Evolutionary conservation across 2,113 vertebrate species (phyloP), one percentile per base, ranked within the genome.

Genomic region (Forbesichthys papilliferus): DNA sequence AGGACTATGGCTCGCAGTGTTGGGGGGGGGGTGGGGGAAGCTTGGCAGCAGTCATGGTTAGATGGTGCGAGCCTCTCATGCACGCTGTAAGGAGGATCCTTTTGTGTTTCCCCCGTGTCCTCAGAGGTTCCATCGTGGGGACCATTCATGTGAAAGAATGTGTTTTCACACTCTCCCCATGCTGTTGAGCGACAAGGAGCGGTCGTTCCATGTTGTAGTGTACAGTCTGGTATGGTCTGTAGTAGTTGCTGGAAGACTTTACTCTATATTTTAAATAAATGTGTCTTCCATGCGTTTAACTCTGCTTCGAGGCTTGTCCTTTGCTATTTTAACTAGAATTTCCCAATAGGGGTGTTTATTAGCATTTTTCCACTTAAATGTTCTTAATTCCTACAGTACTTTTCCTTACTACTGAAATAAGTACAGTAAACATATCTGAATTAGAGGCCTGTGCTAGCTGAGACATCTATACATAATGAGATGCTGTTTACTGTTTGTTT

Each of bases 121-220:
- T 69, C 66, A 68, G 78, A 77, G 53, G 61, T 88, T 86, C 84
- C 57, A 81, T 77, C 64, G 87, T 58, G 84, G 60, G 66, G 83
- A 81, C 86, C 86, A 86, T 84, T 72, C 82, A 81, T 73, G 80
- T 71, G 74, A 84, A 20, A 20, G 20, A 20, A 75, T 33, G 70
- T 68, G 70, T 79, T 67, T 77, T 57, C 77, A 73, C 66, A 5
- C 75, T 57, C 82, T 74, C 80, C 51, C 74, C 48, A 68, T 78
- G 83, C 81, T 48, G 81, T 69, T 55, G 76, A 70, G 72, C 27
- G 13, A n/a, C 73, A 69, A 69, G 85, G 76, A 86, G 81, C 76
- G 77, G 87, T 70, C 79, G 68, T 77, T 83, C 66, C 53, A 36
- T 66, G 59, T 66, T 81, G 20, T 48, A 69, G 61, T 77, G 73